Evolutionary conservation across 2,797 vertebrate genomes (phyloP).

Genomic region (Siniperca scherzeri): DNA sequence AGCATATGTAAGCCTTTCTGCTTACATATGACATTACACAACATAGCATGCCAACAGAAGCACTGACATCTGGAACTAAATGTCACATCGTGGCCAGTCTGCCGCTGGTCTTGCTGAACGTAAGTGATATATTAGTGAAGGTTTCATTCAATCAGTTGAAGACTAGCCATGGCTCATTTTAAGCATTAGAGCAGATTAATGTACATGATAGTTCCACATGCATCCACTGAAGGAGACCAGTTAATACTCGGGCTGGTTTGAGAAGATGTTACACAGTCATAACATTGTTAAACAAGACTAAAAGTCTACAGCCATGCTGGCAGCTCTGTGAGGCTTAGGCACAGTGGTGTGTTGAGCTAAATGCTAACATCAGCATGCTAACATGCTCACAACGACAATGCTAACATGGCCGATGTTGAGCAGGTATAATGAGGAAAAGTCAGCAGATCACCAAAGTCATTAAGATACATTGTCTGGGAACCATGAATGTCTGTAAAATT

Average conservation of each 20-base stretch:
- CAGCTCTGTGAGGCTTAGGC: background rate
- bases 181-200: conserved; percentile 43
- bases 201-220: conserved; percentile 21
- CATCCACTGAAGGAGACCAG: conserved; percentile 21
- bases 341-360: background rate
- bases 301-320: background rate
- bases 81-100: conserved; percentile 10
- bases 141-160: conserved; percentile 50
- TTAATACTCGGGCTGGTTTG: conserved; percentile 3
- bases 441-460: background rate
- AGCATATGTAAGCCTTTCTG: background rate
- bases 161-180: conserved; percentile 29
- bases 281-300: conserved; percentile 2
- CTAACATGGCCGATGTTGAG: background rate
- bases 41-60: conserved; percentile 25
- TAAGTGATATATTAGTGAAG: conserved; percentile 56
- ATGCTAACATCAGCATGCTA: background rate
- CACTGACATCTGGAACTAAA: conserved; percentile 28
- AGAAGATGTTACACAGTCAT: background rate
- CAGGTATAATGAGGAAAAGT: background rate
- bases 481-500: background rate
- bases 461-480: background rate
- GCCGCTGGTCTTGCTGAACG: conserved; percentile 27
- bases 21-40: conserved; percentile 34
- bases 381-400: background rate